A percentile compares a stretch with the other conserved stretches of the same genome.
phyloP scores from a whole-genome alignment of 2,113 vertebrate genomes.

The Centropristis striata region DNA sequence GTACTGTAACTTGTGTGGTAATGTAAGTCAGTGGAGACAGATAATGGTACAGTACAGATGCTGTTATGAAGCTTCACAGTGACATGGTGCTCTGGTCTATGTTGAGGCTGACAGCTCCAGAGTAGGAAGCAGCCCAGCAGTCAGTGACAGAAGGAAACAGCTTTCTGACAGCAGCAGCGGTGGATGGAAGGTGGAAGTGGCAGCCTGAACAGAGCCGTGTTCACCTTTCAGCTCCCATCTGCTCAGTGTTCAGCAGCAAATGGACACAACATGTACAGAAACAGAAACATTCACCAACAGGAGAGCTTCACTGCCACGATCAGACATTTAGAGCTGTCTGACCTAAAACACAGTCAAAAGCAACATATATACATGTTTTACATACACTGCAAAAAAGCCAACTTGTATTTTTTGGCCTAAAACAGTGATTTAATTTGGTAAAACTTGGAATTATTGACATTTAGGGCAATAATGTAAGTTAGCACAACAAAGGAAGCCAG shows the following conservation, averaged over 20 bases:
- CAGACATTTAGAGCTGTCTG: not conserved
- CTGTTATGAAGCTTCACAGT: slow-evolving; percentile 14
- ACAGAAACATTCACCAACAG: not conserved
- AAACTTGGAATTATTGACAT: too few species aligned
- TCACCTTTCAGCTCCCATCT: slow-evolving; percentile 22
- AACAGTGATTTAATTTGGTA: too few species aligned
- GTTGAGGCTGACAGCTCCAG: slow-evolving; percentile 48
- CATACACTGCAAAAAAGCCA: too few species aligned
- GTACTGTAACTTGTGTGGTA: not conserved
- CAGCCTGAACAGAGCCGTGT: slow-evolving; percentile 24
- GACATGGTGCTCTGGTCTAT: slow-evolving; percentile 20
- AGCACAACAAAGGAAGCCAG: too few species aligned
- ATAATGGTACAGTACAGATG: slow-evolving; percentile 16
- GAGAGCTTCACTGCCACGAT: not conserved
- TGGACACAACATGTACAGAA: not conserved
- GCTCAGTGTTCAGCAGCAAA: slow-evolving; percentile 12
- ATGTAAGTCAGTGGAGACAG: slow-evolving; percentile 8
- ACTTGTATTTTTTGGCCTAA: too few species aligned
- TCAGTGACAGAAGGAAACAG: slow-evolving; percentile 36
- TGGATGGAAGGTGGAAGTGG: slow-evolving; percentile 37
- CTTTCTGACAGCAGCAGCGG: slow-evolving; percentile 31
- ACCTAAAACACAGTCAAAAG: not conserved
- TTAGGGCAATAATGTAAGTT: too few species aligned
- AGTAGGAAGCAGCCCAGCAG: slow-evolving; percentile 22
- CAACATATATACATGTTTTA: too few species aligned